Base-by-base conservation (phyloP, 2,888 invertebrate species). In the Lissonota sp. region DNA sequence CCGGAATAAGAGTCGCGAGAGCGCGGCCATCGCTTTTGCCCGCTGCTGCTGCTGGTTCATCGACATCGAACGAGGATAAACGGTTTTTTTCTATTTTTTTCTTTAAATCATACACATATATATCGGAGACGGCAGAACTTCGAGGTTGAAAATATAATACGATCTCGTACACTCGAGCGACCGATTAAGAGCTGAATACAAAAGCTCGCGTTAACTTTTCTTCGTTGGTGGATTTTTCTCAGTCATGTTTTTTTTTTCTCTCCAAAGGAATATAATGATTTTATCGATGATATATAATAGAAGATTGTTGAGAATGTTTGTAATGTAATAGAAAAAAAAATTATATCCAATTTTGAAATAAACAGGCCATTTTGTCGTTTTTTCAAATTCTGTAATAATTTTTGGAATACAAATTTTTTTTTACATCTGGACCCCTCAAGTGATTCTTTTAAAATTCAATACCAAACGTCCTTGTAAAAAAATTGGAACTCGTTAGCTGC, bases 61-160 rank as follows among this genome's bases (percentile, higher is more conserved):
- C 90, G 91, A 90, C 91, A 88, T 88, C 88, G 81, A 91, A 89
- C 85, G 89, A 89, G 91, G 89, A 91, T 91, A 91, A 89, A 88
- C 82, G 85, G 84, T 85, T 39, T 60, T 73, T 44, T 46, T 62
- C 6, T 39, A 44, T 67, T 53, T 42, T 78, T 49, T 16, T 73
- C 7, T n/a, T 63, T 7, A 1, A 60, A 26, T 7, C 10, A 40
- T 60, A 39, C 10, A 57, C 26, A 63, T 14, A 53, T 62, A 64
- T 64, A n/a, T 53, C n/a, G 58, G 10, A 49, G 40, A 71, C 40
- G 49, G 14, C n/a, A 66, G 40, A 57, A 49, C 64, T 6, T 64
- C 57, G 73, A 66, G 55, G 64, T 57, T 73, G 1, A 12, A 53
- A 14, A 49, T 39, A 6, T 39, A 6, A 8, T 49, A 46, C 37